A percentile compares a stretch with the other conserved stretches of the same genome.
These are phyloP conservation scores for Sylvilagus floridanus DNA, from an alignment of 2,797 vertebrate genomes.

Conservation along the genomic window DNA sequence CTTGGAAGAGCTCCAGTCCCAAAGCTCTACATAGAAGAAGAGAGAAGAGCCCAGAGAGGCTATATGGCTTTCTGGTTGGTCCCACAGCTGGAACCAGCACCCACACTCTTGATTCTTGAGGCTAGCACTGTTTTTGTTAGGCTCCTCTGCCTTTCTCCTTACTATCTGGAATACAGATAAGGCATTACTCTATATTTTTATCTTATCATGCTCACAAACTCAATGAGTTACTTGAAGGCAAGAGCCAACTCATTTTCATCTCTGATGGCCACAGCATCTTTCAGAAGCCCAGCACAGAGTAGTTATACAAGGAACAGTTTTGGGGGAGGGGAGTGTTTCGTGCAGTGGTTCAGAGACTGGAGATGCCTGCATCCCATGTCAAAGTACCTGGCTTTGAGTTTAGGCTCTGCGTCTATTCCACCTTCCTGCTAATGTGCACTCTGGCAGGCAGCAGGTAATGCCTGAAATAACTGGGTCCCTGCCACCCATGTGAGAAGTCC, in stretches of 20 bases:
- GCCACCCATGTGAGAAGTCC: too few species aligned
- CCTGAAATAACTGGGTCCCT: too few species aligned
- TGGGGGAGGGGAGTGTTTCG: background rate
- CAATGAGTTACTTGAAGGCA: background rate
- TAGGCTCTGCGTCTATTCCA: too few species aligned
- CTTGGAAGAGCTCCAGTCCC: background rate
- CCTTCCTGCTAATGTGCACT: too few species aligned
- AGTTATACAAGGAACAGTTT: background rate
- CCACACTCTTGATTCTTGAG: background rate
- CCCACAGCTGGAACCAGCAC: background rate
- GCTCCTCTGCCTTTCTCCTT: background rate
- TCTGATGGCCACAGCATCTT: background rate
- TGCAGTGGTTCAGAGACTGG: too few species aligned
- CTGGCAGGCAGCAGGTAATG: too few species aligned
- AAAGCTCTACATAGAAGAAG: background rate
- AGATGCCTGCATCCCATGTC: too few species aligned
- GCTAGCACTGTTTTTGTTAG: background rate
- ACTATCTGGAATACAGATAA: too few species aligned
- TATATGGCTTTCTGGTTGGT: background rate
- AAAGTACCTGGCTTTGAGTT: too few species aligned
- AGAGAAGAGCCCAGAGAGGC: background rate
- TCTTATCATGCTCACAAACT: background rate
- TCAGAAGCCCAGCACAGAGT: background rate
- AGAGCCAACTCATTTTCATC: background rate
- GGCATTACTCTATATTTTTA: background rate